phyloP scores from a whole-genome alignment of 2,797 vertebrate species.

The Acrossocheilus fasciatus region DNA sequence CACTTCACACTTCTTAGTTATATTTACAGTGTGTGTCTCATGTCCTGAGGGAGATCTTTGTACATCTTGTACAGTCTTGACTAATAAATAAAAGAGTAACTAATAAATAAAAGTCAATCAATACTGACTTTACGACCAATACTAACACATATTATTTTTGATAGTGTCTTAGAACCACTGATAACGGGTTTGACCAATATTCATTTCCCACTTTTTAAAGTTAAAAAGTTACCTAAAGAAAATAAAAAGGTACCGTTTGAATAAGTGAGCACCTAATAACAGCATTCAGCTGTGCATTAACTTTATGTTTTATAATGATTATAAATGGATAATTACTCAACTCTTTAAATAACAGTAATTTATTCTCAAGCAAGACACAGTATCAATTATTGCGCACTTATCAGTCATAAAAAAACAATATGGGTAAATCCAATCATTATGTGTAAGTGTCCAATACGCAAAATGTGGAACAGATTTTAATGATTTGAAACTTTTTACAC shows the following conservation, averaged over 20 bases:
- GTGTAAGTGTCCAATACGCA: neutral
- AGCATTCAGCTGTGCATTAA: neutral
- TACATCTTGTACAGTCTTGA: neutral
- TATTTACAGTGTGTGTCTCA: neutral
- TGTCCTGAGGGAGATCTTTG: neutral
- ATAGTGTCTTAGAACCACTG: neutral
- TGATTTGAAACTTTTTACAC: neutral
- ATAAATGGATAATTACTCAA: neutral
- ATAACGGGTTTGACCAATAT: neutral
- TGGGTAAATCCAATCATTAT: neutral
- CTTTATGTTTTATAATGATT: neutral
- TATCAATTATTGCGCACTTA: neutral
- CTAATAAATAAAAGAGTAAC: neutral
- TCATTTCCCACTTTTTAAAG: too few relatives aligned
- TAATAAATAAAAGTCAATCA: neutral
- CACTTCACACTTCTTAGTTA: neutral
- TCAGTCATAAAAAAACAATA: neutral
- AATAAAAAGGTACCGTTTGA: neutral
- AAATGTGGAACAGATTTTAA: neutral
- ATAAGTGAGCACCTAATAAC: neutral
- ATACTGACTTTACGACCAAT: neutral
- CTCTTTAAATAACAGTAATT: neutral
- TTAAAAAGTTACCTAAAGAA: neutral
- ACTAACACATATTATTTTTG: neutral
- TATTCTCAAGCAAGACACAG: neutral